phyloP scores from a whole-genome alignment of 2,113 vertebrate genomes.

The Rhinolophus sinicus region DNA sequence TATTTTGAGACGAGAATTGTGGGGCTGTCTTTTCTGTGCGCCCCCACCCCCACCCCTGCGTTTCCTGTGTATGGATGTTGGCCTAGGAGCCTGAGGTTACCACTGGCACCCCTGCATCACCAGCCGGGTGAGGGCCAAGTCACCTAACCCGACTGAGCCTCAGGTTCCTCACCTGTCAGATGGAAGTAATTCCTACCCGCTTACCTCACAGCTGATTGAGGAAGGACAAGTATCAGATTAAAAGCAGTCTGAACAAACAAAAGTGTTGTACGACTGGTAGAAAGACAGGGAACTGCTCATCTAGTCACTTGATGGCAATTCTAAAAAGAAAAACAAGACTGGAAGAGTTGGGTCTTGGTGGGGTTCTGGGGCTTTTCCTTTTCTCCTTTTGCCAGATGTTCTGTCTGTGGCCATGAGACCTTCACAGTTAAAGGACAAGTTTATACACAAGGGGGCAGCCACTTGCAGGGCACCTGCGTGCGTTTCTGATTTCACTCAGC shows the following conservation, averaged over 20 bases:
- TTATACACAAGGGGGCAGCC: not conserved
- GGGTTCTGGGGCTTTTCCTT: not conserved
- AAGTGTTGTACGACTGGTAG: not conserved
- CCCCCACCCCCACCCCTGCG: too few relatives aligned
- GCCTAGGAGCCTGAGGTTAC: not conserved
- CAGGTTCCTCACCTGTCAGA: not conserved
- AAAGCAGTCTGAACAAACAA: not conserved
- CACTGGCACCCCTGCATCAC: not conserved
- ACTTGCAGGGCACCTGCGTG: not conserved
- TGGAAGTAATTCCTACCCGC: not conserved
- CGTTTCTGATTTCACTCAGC: not conserved
- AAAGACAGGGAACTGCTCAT: not conserved
- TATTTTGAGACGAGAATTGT: constrained; percentile 80
- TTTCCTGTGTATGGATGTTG: not conserved
- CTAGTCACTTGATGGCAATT: not conserved
- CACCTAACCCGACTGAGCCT: not conserved
- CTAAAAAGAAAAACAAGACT: not conserved
- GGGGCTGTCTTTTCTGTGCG: constrained; percentile 49
- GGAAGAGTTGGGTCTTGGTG: not conserved
- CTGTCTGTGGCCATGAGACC: not conserved
- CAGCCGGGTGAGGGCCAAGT: not conserved
- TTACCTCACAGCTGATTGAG: not conserved
- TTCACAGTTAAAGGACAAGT: not conserved
- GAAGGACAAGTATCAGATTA: not conserved
- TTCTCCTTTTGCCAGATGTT: not conserved